Conservation (phyloP, 2,888 invertebrate species). For the Acleris sparsana region DNA sequence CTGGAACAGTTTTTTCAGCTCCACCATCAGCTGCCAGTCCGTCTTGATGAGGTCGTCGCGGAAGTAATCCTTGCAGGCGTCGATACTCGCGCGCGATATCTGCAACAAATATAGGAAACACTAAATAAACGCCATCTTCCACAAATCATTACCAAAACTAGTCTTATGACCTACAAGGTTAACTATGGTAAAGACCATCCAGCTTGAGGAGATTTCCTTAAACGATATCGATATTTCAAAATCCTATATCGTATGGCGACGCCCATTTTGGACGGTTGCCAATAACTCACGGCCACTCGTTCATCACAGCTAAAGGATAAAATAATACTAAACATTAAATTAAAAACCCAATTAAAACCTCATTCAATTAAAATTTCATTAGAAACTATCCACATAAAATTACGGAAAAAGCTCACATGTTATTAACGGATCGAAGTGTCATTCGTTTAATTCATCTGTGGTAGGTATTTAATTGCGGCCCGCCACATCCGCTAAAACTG, state of each 20-base stretch:
- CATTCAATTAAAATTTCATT: not conserved
- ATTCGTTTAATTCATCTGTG: conserved; percentile 33
- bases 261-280: not conserved
- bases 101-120: conserved; percentile 71
- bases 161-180: too few relatives aligned
- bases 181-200: too few relatives aligned
- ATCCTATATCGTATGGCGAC: not conserved
- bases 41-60: conserved; percentile 97
- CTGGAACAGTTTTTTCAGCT: conserved; percentile 98
- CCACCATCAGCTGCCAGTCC: conserved; percentile 99
- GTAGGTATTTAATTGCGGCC: conserved; percentile 53
- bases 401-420: conserved; percentile 29
- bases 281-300: not conserved
- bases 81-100: conserved; percentile 99
- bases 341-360: not conserved
- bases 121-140: too few relatives aligned
- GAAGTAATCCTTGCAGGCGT: conserved; percentile 99
- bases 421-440: conserved; percentile 32
- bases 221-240: too few relatives aligned
- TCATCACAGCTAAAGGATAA: not conserved
- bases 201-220: too few relatives aligned
- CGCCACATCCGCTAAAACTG: conserved; percentile 59
- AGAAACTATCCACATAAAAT: not conserved
- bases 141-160: too few relatives aligned
- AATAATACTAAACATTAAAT: too few relatives aligned